These are phyloP conservation scores for Chrysolina haemoptera DNA, from an alignment of 2,888 invertebrate genomes.

Conservation along the genomic window DNA sequence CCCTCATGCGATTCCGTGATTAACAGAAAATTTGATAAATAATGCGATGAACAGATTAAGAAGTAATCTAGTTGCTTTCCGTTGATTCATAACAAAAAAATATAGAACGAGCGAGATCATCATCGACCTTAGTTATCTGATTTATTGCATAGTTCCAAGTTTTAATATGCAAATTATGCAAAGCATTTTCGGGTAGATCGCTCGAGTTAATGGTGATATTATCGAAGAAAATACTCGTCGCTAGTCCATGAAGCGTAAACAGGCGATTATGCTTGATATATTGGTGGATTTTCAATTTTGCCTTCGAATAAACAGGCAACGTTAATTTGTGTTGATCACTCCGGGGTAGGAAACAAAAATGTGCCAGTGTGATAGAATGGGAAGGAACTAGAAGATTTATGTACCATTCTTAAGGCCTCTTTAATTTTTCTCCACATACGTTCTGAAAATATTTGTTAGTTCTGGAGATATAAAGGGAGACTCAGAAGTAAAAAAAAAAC, in stretches of 20 bases:
- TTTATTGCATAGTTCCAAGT: conserved; percentile 26
- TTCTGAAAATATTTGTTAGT: no score
- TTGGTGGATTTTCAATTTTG: conserved; percentile 42
- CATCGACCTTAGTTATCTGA: conserved; percentile 13
- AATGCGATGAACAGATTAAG: not conserved
- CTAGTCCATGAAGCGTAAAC: conserved; percentile 44
- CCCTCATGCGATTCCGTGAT: conserved; percentile 1
- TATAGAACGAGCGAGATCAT: conserved; percentile 8
- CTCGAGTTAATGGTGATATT: conserved; percentile 40
- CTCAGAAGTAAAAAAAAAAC: no score
- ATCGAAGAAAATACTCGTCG: conserved; percentile 42
- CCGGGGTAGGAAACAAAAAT: conserved; percentile 22
- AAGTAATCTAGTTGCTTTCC: not conserved
- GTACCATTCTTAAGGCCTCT: no score
- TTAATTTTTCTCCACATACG: no score
- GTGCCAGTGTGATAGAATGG: not conserved
- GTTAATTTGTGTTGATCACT: conserved; percentile 42
- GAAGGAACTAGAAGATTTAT: not conserved
- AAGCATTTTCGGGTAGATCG: conserved; percentile 35
- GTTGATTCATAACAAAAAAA: conserved; percentile 1
- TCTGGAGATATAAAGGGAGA: no score
- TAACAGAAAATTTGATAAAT: not conserved
- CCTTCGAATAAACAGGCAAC: conserved; percentile 36
- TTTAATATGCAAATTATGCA: conserved; percentile 33
- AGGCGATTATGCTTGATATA: conserved; percentile 46